Base-by-base conservation (phyloP, 2,113 vertebrate species). In the Mesocricetus auratus region DNA sequence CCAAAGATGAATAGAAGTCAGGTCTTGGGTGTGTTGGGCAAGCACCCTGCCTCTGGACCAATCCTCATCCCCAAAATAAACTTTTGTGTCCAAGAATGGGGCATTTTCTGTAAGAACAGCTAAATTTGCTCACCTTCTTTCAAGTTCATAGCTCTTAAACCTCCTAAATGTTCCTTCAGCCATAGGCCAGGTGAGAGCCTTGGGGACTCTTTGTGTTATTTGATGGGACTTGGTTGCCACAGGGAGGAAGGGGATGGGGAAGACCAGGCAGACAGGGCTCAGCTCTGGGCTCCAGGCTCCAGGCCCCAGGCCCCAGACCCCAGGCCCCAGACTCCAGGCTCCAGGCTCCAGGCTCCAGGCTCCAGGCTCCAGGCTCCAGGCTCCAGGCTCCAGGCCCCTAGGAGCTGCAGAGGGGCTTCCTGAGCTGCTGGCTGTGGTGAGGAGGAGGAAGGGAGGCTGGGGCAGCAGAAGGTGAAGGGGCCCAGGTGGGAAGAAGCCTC, bases 171-270 rank as follows among this genome's bases (percentile, higher is more conserved):
- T 3, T 36, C n/a, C 36, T 36, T 53, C 15, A 5, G 77, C 26
- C 6, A 1, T 2, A 15, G n/a, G 1, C 29, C 79, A n/a, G 26
- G 42, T 81, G 5, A n/a, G 42, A n/a, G 58, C 5, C 13, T n/a
- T 11, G 10, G 0, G 1, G 9, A 31, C 47, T 45, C 21, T 15
- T 8, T 1, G 19, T 9, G 13, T 7, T 11, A 13, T 60, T 33
- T 11, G n/a, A 73, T 47, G 10, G 42, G 45, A n/a, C 64, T 68
- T n/a, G 19, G 60, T 77, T 33, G 45, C 33, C 9, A 33, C 60
- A 47, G 31, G 0, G 24, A 78, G 11, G 12, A 22, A 16, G 45
- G 58, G 53, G 29, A 1, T 1, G 47, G 85, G 19, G 12, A 1
- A 13, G 42, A 22, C 3, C 62, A 47, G 42, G 42, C 29, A 5